Evolutionary conservation across 2,113 vertebrate species (phyloP).

Genomic region (Burhinus bistriatus): DNA sequence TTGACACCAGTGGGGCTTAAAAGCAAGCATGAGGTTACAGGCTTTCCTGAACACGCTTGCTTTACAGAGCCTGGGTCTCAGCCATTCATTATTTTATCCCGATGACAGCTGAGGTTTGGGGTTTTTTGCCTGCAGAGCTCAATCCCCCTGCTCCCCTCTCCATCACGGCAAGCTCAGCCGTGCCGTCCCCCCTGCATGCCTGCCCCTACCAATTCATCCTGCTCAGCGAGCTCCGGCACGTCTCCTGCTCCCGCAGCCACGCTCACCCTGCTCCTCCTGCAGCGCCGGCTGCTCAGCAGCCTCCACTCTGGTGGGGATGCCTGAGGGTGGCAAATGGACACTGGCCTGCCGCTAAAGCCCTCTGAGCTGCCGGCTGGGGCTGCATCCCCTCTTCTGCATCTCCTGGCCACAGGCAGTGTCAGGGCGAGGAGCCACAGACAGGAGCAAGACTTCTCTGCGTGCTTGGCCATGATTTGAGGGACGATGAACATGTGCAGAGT

Average conservation of each 20-base stretch:
- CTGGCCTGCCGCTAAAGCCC: not conserved
- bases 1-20: not conserved
- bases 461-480: not conserved
- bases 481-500: not conserved
- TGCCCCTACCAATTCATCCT: not conserved
- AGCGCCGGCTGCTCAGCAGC: accelerated
- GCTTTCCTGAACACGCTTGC: not conserved
- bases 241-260: not conserved
- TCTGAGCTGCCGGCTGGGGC: accelerated
- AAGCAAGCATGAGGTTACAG: slow-evolving; percentile 20
- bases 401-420: accelerated
- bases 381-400: not conserved
- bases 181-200: accelerated
- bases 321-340: not conserved
- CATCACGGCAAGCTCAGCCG: not conserved
- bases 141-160: not conserved
- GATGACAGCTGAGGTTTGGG: slow-evolving; percentile 60
- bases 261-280: not conserved
- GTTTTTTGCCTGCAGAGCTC: not conserved
- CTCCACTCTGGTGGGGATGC: accelerated
- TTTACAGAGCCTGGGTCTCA: not conserved
- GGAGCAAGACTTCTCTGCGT: not conserved
- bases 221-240: accelerated
- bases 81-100: not conserved
- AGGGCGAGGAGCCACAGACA: accelerated